Conservation (phyloP, 2,113 vertebrate species). For the Oxyruncus cristatus region DNA sequence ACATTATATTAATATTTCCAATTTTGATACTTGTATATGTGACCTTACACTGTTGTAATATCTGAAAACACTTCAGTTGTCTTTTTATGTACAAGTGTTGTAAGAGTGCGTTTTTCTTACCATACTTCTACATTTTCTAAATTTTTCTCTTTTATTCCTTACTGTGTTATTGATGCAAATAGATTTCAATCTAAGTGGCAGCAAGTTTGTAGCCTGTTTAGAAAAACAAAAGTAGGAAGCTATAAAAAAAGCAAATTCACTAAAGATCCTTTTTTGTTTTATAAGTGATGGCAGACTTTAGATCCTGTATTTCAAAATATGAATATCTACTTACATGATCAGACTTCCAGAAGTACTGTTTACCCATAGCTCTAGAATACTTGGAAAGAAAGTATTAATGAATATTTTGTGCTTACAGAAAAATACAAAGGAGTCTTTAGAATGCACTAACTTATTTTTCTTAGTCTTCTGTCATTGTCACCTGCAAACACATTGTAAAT, state of each 20-base stretch:
- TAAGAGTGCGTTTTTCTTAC: background rate
- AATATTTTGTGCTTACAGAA: background rate
- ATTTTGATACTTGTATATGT: background rate
- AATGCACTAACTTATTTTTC: background rate
- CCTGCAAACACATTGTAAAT: background rate
- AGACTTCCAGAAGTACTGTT: background rate
- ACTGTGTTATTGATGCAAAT: background rate
- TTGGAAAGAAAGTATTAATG: background rate
- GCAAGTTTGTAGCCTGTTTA: background rate
- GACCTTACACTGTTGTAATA: background rate
- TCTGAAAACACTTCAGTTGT: background rate
- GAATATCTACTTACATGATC: background rate
- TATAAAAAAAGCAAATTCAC: background rate
- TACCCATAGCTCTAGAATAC: background rate
- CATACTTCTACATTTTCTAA: background rate
- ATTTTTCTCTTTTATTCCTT: background rate
- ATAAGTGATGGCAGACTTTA: background rate
- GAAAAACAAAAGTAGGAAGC: background rate
- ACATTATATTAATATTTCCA: background rate
- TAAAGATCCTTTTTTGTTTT: background rate
- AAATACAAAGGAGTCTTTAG: background rate
- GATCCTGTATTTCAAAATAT: background rate
- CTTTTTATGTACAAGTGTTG: background rate
- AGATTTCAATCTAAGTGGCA: background rate
- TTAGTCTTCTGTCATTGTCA: background rate